Percentiles rank a stretch among this genome's conserved stretches.
These are phyloP conservation scores for Sebastes oblongus DNA, from an alignment of 2,797 vertebrate genomes.

Conservation along the genomic window DNA sequence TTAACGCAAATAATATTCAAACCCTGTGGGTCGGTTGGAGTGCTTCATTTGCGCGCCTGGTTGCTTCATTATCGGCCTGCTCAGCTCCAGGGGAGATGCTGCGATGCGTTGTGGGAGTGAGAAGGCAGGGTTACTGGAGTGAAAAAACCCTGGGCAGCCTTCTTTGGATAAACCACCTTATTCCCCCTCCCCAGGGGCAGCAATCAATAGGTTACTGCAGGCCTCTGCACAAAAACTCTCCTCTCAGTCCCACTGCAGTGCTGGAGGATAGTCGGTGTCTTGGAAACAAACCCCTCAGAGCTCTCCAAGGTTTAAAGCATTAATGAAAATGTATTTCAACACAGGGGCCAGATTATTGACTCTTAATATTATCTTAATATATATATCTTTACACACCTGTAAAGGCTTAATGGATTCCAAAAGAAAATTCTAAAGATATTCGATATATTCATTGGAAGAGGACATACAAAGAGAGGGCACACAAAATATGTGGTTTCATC, in stretches of 20 bases:
- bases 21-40: slow-evolving; percentile 44
- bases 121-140: slow-evolving; percentile 65
- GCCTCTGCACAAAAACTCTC: slow-evolving; percentile 47
- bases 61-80: slow-evolving; percentile 55
- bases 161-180: slow-evolving; percentile 57
- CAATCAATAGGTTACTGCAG: slow-evolving; percentile 78
- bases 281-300: slow-evolving; percentile 20
- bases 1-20: slow-evolving; percentile 77
- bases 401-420: neutral
- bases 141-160: slow-evolving; percentile 53
- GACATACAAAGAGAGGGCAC: neutral
- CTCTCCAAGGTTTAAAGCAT: slow-evolving; percentile 3
- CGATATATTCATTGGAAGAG: neutral
- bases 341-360: slow-evolving; percentile 6
- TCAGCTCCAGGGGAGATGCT: slow-evolving; percentile 51
- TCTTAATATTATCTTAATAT: neutral
- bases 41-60: slow-evolving; percentile 47
- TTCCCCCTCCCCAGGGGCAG: slow-evolving; percentile 65
- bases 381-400: neutral
- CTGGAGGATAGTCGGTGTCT: slow-evolving; percentile 5
- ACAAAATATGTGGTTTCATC: neutral
- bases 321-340: neutral
- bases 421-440: neutral
- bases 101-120: slow-evolving; percentile 51
- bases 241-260: neutral